phyloP scores from a whole-genome alignment of 2,888 invertebrate genomes.

The Phaedon cochleariae region DNA sequence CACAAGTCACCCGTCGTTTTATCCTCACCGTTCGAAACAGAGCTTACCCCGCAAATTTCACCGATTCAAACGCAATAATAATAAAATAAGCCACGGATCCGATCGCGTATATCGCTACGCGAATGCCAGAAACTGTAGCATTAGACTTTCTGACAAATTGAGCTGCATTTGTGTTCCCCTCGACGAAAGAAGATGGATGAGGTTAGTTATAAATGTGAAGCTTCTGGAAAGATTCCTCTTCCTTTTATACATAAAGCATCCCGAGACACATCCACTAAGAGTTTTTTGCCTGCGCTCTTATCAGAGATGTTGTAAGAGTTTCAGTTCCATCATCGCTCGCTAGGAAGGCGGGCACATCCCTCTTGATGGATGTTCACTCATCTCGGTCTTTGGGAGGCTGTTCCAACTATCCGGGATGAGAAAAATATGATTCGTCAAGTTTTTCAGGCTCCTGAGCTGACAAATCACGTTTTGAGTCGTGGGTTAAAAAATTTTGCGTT shows the following conservation, averaged over 20 bases:
- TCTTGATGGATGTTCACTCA: conserved; percentile 58
- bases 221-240: conserved; percentile 62
- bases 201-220: conserved; percentile 67
- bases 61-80: conserved; percentile 46
- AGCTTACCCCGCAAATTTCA: conserved; percentile 35
- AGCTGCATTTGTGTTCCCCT: conserved; percentile 64
- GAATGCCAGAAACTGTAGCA: conserved; percentile 54
- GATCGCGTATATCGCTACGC: conserved; percentile 5
- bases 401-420: conserved; percentile 42
- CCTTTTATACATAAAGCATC: conserved; percentile 62
- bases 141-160: conserved; percentile 66
- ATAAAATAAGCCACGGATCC: conserved; percentile 48
- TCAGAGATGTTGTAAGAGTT: conserved; percentile 62
- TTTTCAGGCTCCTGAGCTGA: conserved; percentile 30
- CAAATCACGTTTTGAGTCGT: conserved; percentile 46
- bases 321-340: conserved; percentile 61
- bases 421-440: conserved; percentile 49
- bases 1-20: neutral
- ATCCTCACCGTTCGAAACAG: conserved; percentile 10
- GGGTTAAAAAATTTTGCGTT: conserved; percentile 39
- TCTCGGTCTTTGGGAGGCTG: conserved; percentile 29
- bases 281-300: conserved; percentile 59
- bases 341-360: conserved; percentile 48
- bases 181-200: conserved; percentile 64
- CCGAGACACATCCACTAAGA: conserved; percentile 52